Conservation (phyloP, 2,113 vertebrate species). For the Cryptotis parvus region DNA sequence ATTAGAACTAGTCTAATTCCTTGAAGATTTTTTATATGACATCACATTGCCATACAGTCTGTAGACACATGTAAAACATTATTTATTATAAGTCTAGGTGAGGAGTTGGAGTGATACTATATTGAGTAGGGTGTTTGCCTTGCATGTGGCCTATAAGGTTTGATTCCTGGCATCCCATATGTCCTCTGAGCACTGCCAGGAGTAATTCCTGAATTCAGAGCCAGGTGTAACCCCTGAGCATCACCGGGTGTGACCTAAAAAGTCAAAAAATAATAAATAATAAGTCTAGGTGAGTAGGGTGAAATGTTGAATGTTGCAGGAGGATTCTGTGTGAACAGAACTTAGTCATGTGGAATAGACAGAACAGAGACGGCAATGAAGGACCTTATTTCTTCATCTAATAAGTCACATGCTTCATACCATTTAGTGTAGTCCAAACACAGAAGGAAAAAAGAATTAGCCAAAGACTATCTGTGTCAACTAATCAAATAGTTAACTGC, state of each 20-base stretch:
- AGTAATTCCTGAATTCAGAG: too few species aligned
- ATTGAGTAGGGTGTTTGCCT: too few species aligned
- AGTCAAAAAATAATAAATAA: too few species aligned
- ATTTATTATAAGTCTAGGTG: not conserved
- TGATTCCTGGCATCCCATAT: too few species aligned
- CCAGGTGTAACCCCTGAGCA: too few species aligned
- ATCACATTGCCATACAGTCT: not conserved
- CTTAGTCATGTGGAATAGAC: rapidly evolving
- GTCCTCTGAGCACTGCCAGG: too few species aligned
- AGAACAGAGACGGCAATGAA: not conserved
- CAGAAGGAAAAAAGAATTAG: not conserved
- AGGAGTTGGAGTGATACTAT: too few species aligned
- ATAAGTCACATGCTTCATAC: not conserved
- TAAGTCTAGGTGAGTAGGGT: not conserved
- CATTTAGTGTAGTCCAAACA: not conserved
- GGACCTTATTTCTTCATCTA: not conserved
- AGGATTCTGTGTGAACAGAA: not conserved
- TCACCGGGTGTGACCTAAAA: too few species aligned
- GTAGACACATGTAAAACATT: not conserved
- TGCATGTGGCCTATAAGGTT: too few species aligned
- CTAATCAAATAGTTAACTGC: not conserved
- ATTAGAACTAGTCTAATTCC: not conserved
- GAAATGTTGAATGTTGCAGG: not conserved
- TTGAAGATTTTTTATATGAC: not conserved
- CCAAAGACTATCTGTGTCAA: not conserved